A percentile compares a stretch with the other conserved stretches of the same genome.
Evolutionary conservation across 2,888 invertebrate species (phyloP).

Genomic region (Drosophila paranaensis): DNA sequence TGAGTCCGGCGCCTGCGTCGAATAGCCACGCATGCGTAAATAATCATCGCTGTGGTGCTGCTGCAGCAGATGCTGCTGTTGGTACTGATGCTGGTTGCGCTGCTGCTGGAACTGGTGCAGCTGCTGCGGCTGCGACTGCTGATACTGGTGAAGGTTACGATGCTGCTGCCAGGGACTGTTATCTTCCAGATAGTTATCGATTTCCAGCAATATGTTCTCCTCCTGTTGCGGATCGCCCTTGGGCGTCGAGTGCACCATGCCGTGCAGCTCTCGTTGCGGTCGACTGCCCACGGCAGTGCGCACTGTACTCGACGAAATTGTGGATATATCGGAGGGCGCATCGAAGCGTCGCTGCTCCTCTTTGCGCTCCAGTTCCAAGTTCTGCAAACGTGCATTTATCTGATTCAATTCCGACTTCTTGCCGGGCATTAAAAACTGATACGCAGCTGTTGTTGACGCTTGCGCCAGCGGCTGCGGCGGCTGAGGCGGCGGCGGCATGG

Average conservation of each 20-base stretch:
- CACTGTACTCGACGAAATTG: constrained; percentile 81
- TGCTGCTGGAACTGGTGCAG: too few relatives aligned
- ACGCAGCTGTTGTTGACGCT: constrained; percentile 64
- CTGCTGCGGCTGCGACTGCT: too few relatives aligned
- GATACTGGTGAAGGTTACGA: neutral
- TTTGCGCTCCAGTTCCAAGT: constrained; percentile 63
- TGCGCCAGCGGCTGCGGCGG: constrained; percentile 9
- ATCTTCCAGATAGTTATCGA: constrained; percentile 81
- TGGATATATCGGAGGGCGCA: constrained; percentile 81
- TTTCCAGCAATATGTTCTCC: constrained; percentile 79
- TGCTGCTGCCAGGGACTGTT: constrained; percentile 58
- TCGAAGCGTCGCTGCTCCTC: constrained; percentile 58
- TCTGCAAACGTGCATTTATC: constrained; percentile 79
- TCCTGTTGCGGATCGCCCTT: constrained; percentile 58
- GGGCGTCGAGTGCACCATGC: constrained; percentile 83
- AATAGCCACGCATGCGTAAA: constrained; percentile 32
- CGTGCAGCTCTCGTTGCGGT: constrained; percentile 39
- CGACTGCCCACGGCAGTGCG: constrained; percentile 50
- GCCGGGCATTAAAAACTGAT: constrained; percentile 71
- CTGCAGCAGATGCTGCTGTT: constrained; percentile 26
- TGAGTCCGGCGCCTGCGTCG: constrained; percentile 20
- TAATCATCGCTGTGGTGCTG: constrained; percentile 71
- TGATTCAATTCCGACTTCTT: constrained; percentile 81
- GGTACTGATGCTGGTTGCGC: constrained; percentile 38
- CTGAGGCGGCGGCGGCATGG: constrained; percentile 67